Conservation (phyloP, 2,797 vertebrate species). For the Dendrocincla fuliginosa region DNA sequence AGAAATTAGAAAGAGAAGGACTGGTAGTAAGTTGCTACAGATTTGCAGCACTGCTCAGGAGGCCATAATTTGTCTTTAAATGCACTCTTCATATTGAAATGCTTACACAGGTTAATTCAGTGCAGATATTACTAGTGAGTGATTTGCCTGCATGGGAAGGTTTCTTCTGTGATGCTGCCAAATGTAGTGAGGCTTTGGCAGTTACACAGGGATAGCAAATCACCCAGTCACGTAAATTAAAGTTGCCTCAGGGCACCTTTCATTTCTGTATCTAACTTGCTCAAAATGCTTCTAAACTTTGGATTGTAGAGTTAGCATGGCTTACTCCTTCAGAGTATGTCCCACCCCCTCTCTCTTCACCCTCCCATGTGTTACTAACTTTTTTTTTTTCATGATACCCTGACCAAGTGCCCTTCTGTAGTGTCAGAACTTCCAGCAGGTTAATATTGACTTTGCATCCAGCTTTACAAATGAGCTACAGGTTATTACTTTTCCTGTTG, state of each 20-base stretch:
- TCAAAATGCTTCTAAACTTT: slow-evolving; percentile 46
- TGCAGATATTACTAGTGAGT: neutral
- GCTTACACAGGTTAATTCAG: slow-evolving; percentile 10
- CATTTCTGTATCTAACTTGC: slow-evolving; percentile 27
- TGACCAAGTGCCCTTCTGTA: neutral
- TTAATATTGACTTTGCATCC: neutral
- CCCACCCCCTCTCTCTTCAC: neutral
- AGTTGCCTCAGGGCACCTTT: slow-evolving; percentile 28
- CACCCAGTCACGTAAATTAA: neutral
- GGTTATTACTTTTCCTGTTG: neutral
- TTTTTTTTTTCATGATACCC: neutral
- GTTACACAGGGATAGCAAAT: slow-evolving; percentile 22
- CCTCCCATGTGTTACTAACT: neutral
- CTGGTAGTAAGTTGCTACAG: neutral
- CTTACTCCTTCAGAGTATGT: neutral
- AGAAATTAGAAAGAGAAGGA: neutral
- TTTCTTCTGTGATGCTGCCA: slow-evolving; percentile 42
- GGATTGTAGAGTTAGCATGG: neutral
- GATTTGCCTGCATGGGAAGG: slow-evolving; percentile 9
- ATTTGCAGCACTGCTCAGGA: neutral
- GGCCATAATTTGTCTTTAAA: neutral
- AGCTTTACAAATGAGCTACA: neutral
- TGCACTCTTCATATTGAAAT: neutral
- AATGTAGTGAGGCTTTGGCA: slow-evolving; percentile 44
- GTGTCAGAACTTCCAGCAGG: neutral